Base-by-base conservation (phyloP, 2,797 vertebrate species). In the Zenarchopterus dispar region DNA sequence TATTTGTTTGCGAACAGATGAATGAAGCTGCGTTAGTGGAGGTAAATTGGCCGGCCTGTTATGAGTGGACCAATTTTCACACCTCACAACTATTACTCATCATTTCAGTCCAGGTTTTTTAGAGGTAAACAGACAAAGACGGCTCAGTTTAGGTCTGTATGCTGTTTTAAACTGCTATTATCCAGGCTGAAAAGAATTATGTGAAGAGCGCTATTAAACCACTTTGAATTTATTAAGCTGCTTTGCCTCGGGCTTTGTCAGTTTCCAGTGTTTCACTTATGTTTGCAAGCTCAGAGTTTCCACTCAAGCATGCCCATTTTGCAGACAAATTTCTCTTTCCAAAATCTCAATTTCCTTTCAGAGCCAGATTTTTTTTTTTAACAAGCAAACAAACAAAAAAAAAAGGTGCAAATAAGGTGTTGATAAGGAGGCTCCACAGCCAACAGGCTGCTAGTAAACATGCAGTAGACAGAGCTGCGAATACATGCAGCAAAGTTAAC, bases 371-470 rank as follows among this genome's bases (percentile, higher is more conserved):
- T 44, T 73, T 52, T 55, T 16, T 22, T 47, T 33, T 24, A n/a
- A 42, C 41, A 18, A 61, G 60, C 45, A 45, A 48, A 19, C 53
- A 73, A 62, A 80, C 66, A n/a, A n/a, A n/a, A n/a, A n/a, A n/a
- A n/a, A n/a, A n/a, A n/a, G n/a, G 63, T 78, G 75, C 66, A 67
- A 80, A 73, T 19, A 51, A 68, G 70, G 67, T 78, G 73, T 44
- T 67, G 52, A 72, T 74, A 57, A 74, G 62, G 13, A 56, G 54
- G 42, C n/a, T 2, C 18, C 39, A 67, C 13, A 33, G 71, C 43
- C 78, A 79, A 82, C 75, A 70, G 17, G 5, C 23, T 39, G 43
- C 59, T 75, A 73, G 80, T 81, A 69, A 8, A 11, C 26, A 15
- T 39, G 36, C 13, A 15, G 3, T 15, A 10, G 33, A 24, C 16